These are phyloP conservation scores for Neodontobutis hainanensis DNA, from an alignment of 2,113 vertebrate species.

Conservation along the genomic window DNA sequence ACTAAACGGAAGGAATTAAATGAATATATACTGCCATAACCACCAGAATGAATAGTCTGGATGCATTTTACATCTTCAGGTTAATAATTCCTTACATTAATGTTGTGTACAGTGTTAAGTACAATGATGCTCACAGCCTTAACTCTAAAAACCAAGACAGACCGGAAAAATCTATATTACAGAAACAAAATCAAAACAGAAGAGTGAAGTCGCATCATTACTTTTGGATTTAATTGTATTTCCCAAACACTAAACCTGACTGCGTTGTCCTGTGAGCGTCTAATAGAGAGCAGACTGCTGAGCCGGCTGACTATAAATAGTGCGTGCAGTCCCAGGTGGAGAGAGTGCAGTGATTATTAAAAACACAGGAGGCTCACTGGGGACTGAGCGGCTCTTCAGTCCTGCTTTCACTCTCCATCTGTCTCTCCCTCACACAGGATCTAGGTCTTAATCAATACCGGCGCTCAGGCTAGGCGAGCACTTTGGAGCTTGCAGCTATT, in stretches of 20 bases:
- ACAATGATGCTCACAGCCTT: too few species aligned
- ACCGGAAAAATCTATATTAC: too few species aligned
- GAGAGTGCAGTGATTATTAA: conserved; percentile 71
- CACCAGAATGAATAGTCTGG: too few species aligned
- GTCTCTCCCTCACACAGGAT: conserved; percentile 40
- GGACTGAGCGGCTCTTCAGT: conserved; percentile 26
- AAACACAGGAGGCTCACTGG: conserved; percentile 63
- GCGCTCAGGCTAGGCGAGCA: conserved; percentile 5
- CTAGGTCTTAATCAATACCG: conserved; percentile 50
- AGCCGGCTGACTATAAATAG: conserved; percentile 68
- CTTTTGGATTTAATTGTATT: neutral
- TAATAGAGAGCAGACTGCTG: conserved; percentile 52
- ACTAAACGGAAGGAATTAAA: too few species aligned
- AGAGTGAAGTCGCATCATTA: too few species aligned
- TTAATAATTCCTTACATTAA: neutral
- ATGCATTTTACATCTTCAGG: too few species aligned
- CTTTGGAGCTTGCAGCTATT: conserved; percentile 1
- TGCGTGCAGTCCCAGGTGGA: conserved; percentile 56
- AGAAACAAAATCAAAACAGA: too few species aligned
- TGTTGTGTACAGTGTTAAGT: too few species aligned
- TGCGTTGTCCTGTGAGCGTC: conserved; percentile 44
- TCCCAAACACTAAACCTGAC: neutral
- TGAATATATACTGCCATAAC: too few species aligned
- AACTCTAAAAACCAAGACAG: too few species aligned
- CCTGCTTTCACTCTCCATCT: conserved; percentile 46